Evolutionary conservation across 2,888 invertebrate species (phyloP).

Genomic region (Orchestes rusci): DNA sequence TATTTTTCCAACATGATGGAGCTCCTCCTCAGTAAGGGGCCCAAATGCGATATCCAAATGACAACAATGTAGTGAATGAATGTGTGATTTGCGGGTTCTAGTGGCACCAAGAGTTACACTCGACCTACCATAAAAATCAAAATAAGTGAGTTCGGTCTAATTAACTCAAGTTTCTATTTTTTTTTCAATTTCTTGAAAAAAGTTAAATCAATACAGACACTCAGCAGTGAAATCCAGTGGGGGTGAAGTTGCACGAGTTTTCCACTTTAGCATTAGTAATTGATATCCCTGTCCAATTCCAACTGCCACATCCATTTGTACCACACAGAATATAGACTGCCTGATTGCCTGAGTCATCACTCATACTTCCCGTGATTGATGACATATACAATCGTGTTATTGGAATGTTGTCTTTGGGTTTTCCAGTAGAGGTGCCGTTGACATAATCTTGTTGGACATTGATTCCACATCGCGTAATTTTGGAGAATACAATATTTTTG

Average conservation of each 20-base stretch:
- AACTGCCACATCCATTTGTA: slow-evolving; percentile 20
- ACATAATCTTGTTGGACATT: slow-evolving; percentile 28
- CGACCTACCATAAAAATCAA: too few species aligned
- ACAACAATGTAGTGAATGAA: too few species aligned
- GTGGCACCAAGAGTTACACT: too few species aligned
- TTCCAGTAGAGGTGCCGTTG: slow-evolving; percentile 22
- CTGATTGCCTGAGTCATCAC: slow-evolving; percentile 8
- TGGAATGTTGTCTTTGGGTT: slow-evolving; percentile 23
- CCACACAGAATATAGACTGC: slow-evolving; percentile 25
- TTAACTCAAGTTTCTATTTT: too few species aligned
- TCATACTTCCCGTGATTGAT: slow-evolving; percentile 15
- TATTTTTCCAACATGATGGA: too few species aligned
- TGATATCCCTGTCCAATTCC: slow-evolving; percentile 24
- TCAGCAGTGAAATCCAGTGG: neutral
- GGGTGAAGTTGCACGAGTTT: slow-evolving; percentile 9
- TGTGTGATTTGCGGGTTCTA: too few species aligned
- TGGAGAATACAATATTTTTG: slow-evolving; percentile 23
- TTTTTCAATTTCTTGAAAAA: too few species aligned
- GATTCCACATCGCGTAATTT: slow-evolving; percentile 25
- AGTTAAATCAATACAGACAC: too few species aligned
- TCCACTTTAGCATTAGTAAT: slow-evolving; percentile 16
- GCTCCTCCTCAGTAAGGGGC: too few species aligned
- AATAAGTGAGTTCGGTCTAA: too few species aligned
- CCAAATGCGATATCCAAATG: too few species aligned
- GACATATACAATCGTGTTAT: slow-evolving; percentile 20